Evolutionary conservation across 2,113 vertebrate genomes (phyloP), one percentile per base, ranked within the genome.

Genomic region (Dasyornis broadbenti): DNA sequence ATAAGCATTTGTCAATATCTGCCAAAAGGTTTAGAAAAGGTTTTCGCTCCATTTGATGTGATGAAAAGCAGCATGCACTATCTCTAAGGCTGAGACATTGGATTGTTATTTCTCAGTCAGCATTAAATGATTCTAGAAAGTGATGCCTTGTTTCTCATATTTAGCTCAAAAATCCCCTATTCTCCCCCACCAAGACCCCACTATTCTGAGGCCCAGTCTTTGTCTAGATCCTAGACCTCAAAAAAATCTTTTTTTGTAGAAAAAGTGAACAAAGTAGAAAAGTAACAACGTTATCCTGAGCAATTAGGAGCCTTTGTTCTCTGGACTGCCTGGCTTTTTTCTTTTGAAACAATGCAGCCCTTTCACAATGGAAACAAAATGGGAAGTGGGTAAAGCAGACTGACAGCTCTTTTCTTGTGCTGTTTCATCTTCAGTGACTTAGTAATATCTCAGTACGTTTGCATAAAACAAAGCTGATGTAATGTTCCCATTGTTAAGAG

Each of bases 231-330:
- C 22, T 47, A 39, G 40, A 37, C 30, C 54, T 73, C 54, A 50
- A 53, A 77, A 86, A 68, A 45, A 28, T 10, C 5, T 6, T 33
- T 35, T 87, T 56, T 31, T 24, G 10, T 80, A 54, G 33, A 39
- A 42, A 49, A 83, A 83, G 26, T 61, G 70, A 83, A 54, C 21
- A 42, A 75, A 82, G 70, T 54, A 40, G n/a, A 76, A 82, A 47
- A 89, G 59, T 54, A 76, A 91, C 39, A 47, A 77, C 77, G 44
- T 76, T 90, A 66, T 90, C n/a, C 63, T 1, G 3, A 86, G 49
- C 63, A 94, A 91, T 91, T 90, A 93, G 49, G 28, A 82, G 19
- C 35, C 27, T 94, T 90, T 96, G 37, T 91, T 95, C 73, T 88
- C 63, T 40, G 75, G 50, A 57, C 63, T 87, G 84, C 81, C 54